These are phyloP conservation scores for Ceratosolen fusciceps DNA, from an alignment of 1,140 invertebrate genomes.

Conservation along the genomic window DNA sequence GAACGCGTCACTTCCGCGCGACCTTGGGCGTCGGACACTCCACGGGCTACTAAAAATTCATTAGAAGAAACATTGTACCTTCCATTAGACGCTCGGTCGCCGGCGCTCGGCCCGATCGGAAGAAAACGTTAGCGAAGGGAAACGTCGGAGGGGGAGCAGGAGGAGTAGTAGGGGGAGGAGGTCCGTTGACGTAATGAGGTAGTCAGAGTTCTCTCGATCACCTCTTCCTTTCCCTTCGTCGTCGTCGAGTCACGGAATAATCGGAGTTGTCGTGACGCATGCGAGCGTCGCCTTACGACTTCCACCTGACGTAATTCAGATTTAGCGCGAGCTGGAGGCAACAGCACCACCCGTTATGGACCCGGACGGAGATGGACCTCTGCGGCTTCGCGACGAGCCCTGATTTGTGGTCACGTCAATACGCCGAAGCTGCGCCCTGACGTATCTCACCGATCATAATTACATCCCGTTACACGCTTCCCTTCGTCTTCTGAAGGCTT, in stretches of 20 bases:
- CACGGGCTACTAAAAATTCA: neutral
- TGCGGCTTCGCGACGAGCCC: slow-evolving; percentile 50
- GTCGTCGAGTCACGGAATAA: neutral
- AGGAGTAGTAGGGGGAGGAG: no score
- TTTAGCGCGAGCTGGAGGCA: slow-evolving; percentile 56
- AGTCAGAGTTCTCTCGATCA: neutral
- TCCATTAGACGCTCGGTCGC: neutral
- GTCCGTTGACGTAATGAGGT: no score
- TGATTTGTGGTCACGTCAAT: slow-evolving; percentile 73
- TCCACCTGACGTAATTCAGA: slow-evolving; percentile 58
- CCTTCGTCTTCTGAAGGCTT: neutral
- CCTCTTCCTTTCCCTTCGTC: neutral
- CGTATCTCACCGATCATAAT: slow-evolving; percentile 73
- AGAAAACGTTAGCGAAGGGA: no score
- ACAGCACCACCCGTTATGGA: slow-evolving; percentile 20
- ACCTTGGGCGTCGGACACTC: no score
- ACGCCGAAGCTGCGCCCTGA: slow-evolving; percentile 66
- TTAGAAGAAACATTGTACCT: neutral
- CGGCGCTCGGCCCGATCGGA: no score
- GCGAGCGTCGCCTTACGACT: slow-evolving; percentile 46
- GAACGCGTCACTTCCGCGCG: no score
- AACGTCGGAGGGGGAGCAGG: no score
- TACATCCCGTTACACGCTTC: slow-evolving; percentile 65
- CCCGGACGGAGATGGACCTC: slow-evolving; percentile 60
- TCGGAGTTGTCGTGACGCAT: neutral